phyloP scores from a whole-genome alignment of 2,113 vertebrate genomes.

The Baryphthengus martii region DNA sequence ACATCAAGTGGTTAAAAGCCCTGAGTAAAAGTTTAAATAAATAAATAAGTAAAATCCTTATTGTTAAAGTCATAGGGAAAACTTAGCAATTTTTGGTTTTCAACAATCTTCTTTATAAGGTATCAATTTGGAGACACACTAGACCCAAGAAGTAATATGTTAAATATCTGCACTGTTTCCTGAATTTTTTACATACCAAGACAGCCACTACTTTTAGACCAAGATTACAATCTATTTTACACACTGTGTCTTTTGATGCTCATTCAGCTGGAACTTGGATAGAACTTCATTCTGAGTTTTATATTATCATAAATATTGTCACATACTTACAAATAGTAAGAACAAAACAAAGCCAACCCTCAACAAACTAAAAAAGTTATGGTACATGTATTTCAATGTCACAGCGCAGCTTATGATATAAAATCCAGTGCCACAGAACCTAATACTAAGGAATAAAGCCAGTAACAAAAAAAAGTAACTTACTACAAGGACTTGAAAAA shows the following conservation, averaged over 20 bases:
- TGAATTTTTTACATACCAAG: conserved; percentile 1
- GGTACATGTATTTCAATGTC: neutral
- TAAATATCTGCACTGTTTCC: conserved; percentile 47
- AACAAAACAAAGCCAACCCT: neutral
- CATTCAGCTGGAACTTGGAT: conserved; percentile 32
- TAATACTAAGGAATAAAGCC: neutral
- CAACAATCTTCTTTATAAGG: conserved; percentile 57
- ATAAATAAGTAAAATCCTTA: neutral
- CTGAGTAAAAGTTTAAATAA: neutral
- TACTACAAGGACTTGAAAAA: conserved; percentile 14
- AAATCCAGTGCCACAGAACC: neutral
- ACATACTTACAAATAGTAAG: conserved; percentile 56
- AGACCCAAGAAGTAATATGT: conserved; percentile 35
- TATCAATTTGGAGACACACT: conserved; percentile 42
- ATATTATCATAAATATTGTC: conserved; percentile 35
- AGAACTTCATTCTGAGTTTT: conserved; percentile 36
- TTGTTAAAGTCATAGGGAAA: neutral
- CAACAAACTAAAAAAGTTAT: neutral
- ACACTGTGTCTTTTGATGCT: neutral
- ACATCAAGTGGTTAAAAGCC: neutral
- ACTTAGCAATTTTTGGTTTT: conserved; percentile 35
- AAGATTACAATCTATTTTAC: neutral
- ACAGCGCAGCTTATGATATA: neutral
- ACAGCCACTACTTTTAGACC: neutral
- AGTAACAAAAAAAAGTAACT: neutral